Evolutionary conservation across 2,113 vertebrate genomes (phyloP).

Genomic region (Onychostoma macrolepis): DNA sequence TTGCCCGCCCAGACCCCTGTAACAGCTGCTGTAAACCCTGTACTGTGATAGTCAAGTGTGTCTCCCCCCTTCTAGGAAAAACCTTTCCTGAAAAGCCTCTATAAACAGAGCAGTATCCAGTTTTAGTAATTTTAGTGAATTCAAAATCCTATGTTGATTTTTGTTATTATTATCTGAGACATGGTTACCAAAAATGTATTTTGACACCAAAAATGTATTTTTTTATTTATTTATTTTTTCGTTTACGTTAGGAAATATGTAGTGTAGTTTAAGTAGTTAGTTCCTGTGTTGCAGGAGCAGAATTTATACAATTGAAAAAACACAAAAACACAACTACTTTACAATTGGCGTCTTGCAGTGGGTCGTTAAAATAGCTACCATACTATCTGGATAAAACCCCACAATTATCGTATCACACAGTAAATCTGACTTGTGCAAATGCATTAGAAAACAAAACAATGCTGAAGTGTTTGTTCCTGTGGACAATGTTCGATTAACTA

Average conservation of each 20-base stretch:
- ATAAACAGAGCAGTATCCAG: background rate
- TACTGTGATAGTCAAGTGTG: constrained; percentile 29
- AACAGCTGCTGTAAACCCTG: constrained; percentile 51
- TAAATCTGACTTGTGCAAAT: background rate
- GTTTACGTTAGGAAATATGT: constrained; percentile 3
- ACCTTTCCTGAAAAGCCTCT: constrained; percentile 7
- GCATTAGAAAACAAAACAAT: background rate
- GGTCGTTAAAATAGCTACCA: background rate
- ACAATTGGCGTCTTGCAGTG: background rate
- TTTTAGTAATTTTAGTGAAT: background rate
- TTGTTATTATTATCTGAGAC: background rate
- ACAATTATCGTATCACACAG: background rate
- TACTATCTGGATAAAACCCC: background rate
- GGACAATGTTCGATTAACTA: background rate
- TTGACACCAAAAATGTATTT: background rate
- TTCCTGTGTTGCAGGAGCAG: background rate
- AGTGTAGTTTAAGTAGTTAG: background rate
- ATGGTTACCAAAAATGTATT: background rate
- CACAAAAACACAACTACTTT: background rate
- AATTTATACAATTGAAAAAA: background rate
- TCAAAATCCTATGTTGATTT: background rate
- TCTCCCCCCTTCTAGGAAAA: constrained; percentile 35
- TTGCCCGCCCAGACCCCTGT: constrained; percentile 41
- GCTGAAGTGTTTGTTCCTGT: background rate
- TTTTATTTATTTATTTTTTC: no score